A percentile compares a stretch with the other conserved stretches of the same genome.
phyloP scores from a whole-genome alignment of 2,797 vertebrate genomes.

The Acipenser ruthenus region DNA sequence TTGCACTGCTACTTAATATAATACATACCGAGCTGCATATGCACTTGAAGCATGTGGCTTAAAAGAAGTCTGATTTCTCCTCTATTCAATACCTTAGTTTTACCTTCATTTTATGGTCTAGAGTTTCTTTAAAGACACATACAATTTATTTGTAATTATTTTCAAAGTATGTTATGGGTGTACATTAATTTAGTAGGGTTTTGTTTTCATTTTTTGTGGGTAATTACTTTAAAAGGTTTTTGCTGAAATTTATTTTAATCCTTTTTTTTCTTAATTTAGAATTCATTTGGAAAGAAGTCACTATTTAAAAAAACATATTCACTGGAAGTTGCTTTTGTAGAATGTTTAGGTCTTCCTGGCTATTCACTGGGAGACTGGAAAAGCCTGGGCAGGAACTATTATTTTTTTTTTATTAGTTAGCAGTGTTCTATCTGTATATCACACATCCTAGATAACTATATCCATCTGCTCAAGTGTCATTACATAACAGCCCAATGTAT shows the following conservation, averaged over 20 bases:
- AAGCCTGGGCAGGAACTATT: slow-evolving; percentile 2
- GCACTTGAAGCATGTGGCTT: neutral
- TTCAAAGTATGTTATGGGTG: slow-evolving; percentile 34
- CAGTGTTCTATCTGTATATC: neutral
- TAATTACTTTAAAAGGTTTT: slow-evolving; percentile 10
- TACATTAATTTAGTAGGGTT: slow-evolving; percentile 37
- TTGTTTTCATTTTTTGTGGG: slow-evolving; percentile 32
- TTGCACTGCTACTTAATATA: slow-evolving; percentile 19
- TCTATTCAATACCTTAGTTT: slow-evolving; percentile 18
- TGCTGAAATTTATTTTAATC: neutral
- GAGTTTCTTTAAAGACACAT: slow-evolving; percentile 27
- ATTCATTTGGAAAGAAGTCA: slow-evolving; percentile 7
- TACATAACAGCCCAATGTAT: too few species aligned
- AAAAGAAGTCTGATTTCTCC: too few species aligned
- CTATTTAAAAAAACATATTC: slow-evolving; percentile 15
- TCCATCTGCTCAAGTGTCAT: slow-evolving; percentile 13
- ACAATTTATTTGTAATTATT: slow-evolving; percentile 27
- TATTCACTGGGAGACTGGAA: slow-evolving; percentile 1
- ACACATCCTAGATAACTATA: slow-evolving; percentile 32
- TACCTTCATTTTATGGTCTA: slow-evolving; percentile 24
- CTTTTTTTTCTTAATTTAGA: slow-evolving; percentile 4
- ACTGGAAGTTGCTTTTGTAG: slow-evolving; percentile 7
- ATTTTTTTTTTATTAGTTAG: slow-evolving; percentile 4
- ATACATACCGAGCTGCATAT: too few species aligned
- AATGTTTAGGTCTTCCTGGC: slow-evolving; percentile 8